Conservation (phyloP, 2,888 invertebrate genomes). For the Drymonia ruficornis region DNA sequence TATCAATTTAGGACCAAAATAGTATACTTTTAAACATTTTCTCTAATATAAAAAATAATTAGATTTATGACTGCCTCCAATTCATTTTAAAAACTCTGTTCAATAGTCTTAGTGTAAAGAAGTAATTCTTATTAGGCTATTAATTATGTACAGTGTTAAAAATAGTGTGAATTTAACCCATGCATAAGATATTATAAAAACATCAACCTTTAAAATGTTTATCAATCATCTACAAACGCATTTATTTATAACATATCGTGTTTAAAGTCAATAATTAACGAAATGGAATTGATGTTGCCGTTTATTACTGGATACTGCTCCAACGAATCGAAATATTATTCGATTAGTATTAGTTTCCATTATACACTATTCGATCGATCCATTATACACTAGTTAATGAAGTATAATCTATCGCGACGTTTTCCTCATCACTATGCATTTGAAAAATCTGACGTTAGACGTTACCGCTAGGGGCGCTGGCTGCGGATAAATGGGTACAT, state of each 20-base stretch:
- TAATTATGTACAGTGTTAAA: too few relatives aligned
- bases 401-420: conserved; percentile 18
- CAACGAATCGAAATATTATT: conserved; percentile 31
- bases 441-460: too few relatives aligned
- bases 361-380: conserved; percentile 1
- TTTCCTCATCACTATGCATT: conserved; percentile 15
- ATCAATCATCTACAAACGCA: conserved; percentile 22
- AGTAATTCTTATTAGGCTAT: too few relatives aligned
- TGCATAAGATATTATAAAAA: conserved; percentile 7
- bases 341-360: conserved; percentile 30
- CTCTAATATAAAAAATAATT: too few relatives aligned
- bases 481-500: too few relatives aligned
- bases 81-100: conserved; percentile 29
- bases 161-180: neutral
- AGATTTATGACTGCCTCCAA: neutral
- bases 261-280: conserved; percentile 35
- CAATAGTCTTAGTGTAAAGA: neutral
- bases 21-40: too few relatives aligned
- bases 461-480: too few relatives aligned
- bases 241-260: conserved; percentile 34
- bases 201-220: conserved; percentile 13
- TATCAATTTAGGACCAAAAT: too few relatives aligned
- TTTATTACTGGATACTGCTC: conserved; percentile 23
- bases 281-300: conserved; percentile 23
- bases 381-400: too few relatives aligned